A percentile compares a stretch with the other conserved stretches of the same genome.
Conservation (phyloP, 2,797 vertebrate species). For the Pseudomugil tenellus region DNA sequence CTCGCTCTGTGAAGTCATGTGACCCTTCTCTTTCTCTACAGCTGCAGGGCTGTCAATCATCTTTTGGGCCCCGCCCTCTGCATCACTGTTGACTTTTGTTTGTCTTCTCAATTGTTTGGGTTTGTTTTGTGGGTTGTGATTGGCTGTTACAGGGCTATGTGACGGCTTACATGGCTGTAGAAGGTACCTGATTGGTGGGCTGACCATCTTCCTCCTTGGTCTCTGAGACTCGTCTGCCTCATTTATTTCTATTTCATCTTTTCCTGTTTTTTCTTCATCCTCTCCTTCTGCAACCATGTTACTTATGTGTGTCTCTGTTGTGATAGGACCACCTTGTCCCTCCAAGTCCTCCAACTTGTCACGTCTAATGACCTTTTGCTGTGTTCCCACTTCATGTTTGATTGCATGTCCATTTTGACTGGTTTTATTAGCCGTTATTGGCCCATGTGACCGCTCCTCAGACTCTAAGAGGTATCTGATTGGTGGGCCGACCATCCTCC, state of each 20-base stretch:
- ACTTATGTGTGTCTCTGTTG: too few species aligned
- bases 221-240: slow-evolving; percentile 1
- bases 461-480: slow-evolving; percentile 34
- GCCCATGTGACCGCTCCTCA: neutral
- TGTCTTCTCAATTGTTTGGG: too few species aligned
- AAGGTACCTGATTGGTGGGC: slow-evolving; percentile 32
- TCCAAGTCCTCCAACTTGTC: too few species aligned
- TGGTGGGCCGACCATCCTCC: slow-evolving; percentile 21
- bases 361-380: too few species aligned
- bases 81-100: too few species aligned
- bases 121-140: neutral
- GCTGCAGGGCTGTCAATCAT: neutral
- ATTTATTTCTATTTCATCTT: neutral
- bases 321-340: too few species aligned
- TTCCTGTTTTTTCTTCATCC: too few species aligned
- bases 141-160: neutral
- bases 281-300: too few species aligned
- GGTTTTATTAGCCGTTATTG: neutral
- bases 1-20: neutral
- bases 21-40: neutral
- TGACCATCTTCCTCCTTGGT: slow-evolving; percentile 4
- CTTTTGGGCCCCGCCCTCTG: slow-evolving; percentile 9
- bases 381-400: too few species aligned
- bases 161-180: slow-evolving; percentile 19
- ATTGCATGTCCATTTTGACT: too few species aligned